Percentiles rank a stretch among this genome's conserved stretches.
Conservation (phyloP, 2,888 invertebrate species). For the Latheticus oryzae region DNA sequence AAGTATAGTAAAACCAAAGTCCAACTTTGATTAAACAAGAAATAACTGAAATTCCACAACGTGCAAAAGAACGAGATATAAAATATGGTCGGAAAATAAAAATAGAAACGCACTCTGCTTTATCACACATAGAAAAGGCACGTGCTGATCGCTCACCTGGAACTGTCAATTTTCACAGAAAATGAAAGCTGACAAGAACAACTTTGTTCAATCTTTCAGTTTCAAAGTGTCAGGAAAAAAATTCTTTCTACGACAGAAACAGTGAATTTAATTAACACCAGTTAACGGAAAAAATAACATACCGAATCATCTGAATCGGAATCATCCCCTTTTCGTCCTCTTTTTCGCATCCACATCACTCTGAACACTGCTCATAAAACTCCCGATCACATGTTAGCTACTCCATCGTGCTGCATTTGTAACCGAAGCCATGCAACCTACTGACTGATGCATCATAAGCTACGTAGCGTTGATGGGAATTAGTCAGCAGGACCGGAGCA, state of each 20-base stretch:
- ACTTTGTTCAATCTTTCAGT: too few relatives aligned
- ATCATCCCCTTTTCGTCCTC: neutral
- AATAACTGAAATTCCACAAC: slow-evolving; percentile 19
- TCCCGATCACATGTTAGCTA: slow-evolving; percentile 41
- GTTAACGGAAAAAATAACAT: slow-evolving; percentile 41
- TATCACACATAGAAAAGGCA: slow-evolving; percentile 1
- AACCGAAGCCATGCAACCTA: slow-evolving; percentile 49
- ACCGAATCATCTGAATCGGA: slow-evolving; percentile 62
- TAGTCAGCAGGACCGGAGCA: slow-evolving; percentile 60
- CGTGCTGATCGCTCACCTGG: slow-evolving; percentile 1
- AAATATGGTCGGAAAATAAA: slow-evolving; percentile 6
- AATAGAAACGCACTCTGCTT: slow-evolving; percentile 1
- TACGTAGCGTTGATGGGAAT: slow-evolving; percentile 50
- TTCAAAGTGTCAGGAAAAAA: too few relatives aligned
- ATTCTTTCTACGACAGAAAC: neutral
- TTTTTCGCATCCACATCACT: slow-evolving; percentile 58
- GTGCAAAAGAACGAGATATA: slow-evolving; percentile 13
- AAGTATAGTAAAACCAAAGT: slow-evolving; percentile 10
- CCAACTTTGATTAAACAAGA: slow-evolving; percentile 1
- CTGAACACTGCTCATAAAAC: slow-evolving; percentile 42
- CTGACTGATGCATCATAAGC: slow-evolving; percentile 45
- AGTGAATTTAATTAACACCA: slow-evolving; percentile 4
- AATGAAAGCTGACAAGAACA: too few relatives aligned
- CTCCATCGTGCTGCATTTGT: slow-evolving; percentile 45
- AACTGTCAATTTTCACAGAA: too few relatives aligned